Conservation (phyloP, 2,113 vertebrate species). For the Cyphomyrus plagiostoma region DNA sequence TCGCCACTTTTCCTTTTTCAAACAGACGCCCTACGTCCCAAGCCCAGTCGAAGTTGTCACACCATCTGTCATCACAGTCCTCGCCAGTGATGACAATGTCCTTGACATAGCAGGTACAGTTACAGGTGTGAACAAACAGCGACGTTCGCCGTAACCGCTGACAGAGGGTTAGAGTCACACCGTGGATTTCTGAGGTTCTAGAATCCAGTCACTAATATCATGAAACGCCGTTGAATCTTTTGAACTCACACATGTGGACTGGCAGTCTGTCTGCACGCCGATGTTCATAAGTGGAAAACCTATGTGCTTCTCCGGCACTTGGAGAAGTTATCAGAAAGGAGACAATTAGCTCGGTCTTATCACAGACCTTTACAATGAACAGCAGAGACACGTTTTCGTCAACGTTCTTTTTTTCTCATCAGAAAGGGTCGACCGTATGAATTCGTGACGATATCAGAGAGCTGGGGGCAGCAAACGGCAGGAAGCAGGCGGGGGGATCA, state of each 20-base stretch:
- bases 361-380: neutral
- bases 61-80: neutral
- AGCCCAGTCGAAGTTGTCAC: neutral
- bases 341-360: neutral
- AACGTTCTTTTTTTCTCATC: neutral
- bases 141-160: neutral
- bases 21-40: neutral
- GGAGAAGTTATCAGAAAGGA: neutral
- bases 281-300: neutral
- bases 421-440: neutral
- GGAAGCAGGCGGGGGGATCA: constrained; percentile 26
- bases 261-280: neutral
- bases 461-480: neutral
- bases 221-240: neutral
- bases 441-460: neutral
- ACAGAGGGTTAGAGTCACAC: neutral
- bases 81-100: neutral
- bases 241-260: neutral
- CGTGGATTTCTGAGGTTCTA: neutral
- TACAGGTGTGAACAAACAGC: neutral
- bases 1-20: neutral
- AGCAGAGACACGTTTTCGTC: neutral
- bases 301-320: neutral
- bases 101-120: neutral
- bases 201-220: neutral